phyloP scores from a whole-genome alignment of 2,797 vertebrate genomes.

The Neomorphus geoffroyi region DNA sequence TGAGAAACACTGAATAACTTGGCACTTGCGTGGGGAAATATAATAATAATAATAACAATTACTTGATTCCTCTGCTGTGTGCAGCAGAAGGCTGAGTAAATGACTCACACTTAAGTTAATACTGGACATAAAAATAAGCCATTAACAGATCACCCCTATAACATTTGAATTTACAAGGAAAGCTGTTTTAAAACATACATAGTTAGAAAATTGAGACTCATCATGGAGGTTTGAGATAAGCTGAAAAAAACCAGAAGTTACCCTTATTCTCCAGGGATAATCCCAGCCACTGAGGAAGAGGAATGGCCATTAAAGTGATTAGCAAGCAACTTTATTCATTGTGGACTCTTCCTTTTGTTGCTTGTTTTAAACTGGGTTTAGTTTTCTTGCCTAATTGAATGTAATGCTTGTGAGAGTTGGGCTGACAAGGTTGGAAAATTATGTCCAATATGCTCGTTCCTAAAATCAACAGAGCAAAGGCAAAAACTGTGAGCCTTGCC shows the following conservation, averaged over 20 bases:
- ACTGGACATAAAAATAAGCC: slow-evolving; percentile 19
- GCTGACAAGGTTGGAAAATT: slow-evolving; percentile 31
- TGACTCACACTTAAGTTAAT: slow-evolving; percentile 40
- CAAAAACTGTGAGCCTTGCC: not conserved
- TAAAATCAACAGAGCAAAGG: slow-evolving; percentile 13
- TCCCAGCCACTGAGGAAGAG: not conserved
- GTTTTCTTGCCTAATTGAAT: slow-evolving; percentile 40
- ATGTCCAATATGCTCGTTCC: slow-evolving; percentile 3
- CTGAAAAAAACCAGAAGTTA: not conserved
- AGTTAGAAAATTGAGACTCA: slow-evolving; percentile 12
- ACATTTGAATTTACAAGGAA: slow-evolving; percentile 19
- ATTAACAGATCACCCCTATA: slow-evolving; percentile 1
- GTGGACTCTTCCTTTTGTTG: not conserved
- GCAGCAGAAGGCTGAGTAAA: slow-evolving; percentile 25
- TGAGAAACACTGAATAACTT: not conserved
- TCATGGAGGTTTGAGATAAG: not conserved
- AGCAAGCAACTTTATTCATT: not conserved
- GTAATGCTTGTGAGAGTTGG: slow-evolving; percentile 30
- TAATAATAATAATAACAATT: not conserved
- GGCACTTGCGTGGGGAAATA: not conserved
- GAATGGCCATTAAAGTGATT: not conserved
- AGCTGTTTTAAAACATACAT: slow-evolving; percentile 26
- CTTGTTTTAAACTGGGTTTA: slow-evolving; percentile 43
- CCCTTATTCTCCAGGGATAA: not conserved
- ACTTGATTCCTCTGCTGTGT: not conserved